These are phyloP conservation scores for Myotis vivesi DNA, from an alignment of 2,797 vertebrate genomes.

Conservation along the genomic window DNA sequence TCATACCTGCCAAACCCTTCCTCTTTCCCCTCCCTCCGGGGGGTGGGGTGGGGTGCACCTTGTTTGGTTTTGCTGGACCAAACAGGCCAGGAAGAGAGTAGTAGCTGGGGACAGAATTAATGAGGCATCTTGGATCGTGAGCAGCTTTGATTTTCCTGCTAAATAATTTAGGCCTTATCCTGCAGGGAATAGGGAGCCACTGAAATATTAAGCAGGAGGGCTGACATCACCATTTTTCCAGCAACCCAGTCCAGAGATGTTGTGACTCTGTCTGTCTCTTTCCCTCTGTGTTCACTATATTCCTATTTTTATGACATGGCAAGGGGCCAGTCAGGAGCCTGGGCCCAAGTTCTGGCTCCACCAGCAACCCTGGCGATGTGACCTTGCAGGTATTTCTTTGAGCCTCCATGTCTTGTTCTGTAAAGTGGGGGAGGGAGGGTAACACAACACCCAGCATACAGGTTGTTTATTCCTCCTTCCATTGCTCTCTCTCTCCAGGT, in stretches of 20 bases:
- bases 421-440: accelerated
- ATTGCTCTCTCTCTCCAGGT: neutral
- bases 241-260: neutral
- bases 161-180: constrained; percentile 63
- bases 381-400: neutral
- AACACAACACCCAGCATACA: neutral
- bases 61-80: neutral
- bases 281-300: neutral
- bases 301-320: neutral
- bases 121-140: neutral
- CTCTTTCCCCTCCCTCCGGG: neutral
- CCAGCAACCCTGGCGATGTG: neutral
- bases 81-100: neutral
- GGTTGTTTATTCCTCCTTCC: neutral
- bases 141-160: constrained; percentile 52
- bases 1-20: no score
- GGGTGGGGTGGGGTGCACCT: neutral
- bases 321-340: neutral
- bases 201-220: constrained; percentile 62
- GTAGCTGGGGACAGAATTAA: neutral
- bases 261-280: neutral
- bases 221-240: constrained; percentile 43
- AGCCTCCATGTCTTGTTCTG: neutral
- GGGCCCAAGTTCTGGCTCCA: neutral
- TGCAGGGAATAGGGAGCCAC: constrained; percentile 47